phyloP scores from a whole-genome alignment of 2,113 vertebrate species.

The Onychorhynchus coronatus region DNA sequence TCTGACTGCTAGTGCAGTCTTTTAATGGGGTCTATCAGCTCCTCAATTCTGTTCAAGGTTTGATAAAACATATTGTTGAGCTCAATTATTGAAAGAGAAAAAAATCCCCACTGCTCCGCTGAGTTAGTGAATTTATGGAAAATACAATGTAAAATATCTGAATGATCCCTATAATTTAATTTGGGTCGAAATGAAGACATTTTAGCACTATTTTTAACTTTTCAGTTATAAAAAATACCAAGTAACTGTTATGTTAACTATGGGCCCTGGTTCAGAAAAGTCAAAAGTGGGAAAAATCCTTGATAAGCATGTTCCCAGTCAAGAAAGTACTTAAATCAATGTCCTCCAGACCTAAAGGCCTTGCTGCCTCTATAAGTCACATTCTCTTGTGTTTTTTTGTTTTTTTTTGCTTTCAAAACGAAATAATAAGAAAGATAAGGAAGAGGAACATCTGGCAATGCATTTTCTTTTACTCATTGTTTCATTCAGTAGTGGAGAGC shows the following conservation, averaged over 20 bases:
- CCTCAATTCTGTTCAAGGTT: background rate
- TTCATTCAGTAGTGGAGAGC: background rate
- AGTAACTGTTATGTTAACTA: background rate
- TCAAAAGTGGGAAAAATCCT: background rate
- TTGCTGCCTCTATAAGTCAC: rapidly evolving
- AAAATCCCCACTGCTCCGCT: rapidly evolving
- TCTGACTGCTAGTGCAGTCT: background rate
- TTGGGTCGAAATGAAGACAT: background rate
- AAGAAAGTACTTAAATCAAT: background rate
- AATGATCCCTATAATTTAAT: background rate
- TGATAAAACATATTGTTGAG: background rate
- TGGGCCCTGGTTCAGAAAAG: background rate
- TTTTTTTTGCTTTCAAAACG: background rate
- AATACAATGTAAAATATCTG: background rate
- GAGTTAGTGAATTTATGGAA: background rate
- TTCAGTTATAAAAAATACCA: background rate
- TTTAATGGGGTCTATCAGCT: background rate
- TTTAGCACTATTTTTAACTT: background rate
- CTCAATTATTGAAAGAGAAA: background rate
- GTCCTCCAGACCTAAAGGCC: background rate
- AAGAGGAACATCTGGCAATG: background rate
- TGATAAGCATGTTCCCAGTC: background rate
- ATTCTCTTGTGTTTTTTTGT: too few relatives aligned
- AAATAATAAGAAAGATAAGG: background rate
- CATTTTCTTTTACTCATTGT: background rate